Percentiles rank a stretch among this genome's conserved stretches.
These are phyloP conservation scores for Cephus spinipes DNA, from an alignment of 2,888 invertebrate genomes.

Conservation along the genomic window DNA sequence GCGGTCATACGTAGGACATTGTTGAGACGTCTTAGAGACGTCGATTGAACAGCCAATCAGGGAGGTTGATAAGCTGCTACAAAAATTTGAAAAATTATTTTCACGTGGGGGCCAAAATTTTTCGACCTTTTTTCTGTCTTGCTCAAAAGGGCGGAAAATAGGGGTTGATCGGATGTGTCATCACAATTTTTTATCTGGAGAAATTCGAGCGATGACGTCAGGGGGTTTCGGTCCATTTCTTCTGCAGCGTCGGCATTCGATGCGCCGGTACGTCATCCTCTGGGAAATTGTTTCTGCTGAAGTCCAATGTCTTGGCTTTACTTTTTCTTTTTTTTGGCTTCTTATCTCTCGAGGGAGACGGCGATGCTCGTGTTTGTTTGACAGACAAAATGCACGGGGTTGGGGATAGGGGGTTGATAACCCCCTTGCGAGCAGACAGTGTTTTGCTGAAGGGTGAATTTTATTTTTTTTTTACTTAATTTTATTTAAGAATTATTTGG, in stretches of 20 bases:
- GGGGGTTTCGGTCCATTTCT: background rate
- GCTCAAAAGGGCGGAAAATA: constrained; percentile 40
- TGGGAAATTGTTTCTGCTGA: background rate
- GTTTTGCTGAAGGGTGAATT: background rate
- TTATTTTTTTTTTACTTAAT: too few species aligned
- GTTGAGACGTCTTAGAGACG: background rate
- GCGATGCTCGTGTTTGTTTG: background rate
- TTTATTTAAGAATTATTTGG: too few species aligned
- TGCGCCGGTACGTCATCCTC: background rate
- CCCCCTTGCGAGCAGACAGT: background rate
- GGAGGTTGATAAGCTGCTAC: background rate
- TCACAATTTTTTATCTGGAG: constrained; percentile 31
- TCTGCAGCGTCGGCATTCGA: background rate
- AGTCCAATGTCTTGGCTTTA: background rate
- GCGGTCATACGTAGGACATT: background rate
- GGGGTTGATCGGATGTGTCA: constrained; percentile 24
- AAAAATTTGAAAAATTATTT: background rate
- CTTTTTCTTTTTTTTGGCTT: background rate
- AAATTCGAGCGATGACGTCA: constrained; percentile 15
- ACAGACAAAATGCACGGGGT: background rate
- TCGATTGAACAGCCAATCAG: background rate
- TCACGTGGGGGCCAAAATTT: constrained; percentile 27
- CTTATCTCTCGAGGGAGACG: background rate
- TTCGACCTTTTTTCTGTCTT: constrained; percentile 4
- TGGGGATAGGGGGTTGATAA: background rate